Evolutionary conservation across 1,140 invertebrate species (phyloP).

Genomic region (Danaus melanippus): DNA sequence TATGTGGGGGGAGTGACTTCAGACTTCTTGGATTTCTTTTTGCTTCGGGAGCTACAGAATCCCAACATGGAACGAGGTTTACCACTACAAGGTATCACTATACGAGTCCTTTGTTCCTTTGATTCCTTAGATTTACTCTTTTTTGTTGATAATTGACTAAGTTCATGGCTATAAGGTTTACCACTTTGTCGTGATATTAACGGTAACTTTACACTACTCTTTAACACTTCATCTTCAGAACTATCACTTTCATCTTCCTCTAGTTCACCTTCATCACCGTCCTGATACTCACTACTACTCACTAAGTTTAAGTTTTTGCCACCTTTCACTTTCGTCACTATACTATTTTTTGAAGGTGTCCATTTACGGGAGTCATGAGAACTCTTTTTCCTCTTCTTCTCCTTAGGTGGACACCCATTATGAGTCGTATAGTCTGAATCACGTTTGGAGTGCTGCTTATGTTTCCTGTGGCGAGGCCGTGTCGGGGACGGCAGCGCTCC

Average conservation of each 20-base stretch:
- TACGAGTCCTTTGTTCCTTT: slow-evolving; percentile 58
- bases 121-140: slow-evolving; percentile 57
- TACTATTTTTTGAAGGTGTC: slow-evolving; percentile 46
- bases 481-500: slow-evolving; percentile 39
- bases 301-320: slow-evolving; percentile 69
- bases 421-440: slow-evolving; percentile 40
- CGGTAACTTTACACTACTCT: slow-evolving; percentile 64
- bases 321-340: slow-evolving; percentile 61
- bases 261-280: slow-evolving; percentile 37
- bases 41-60: slow-evolving; percentile 62
- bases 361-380: slow-evolving; percentile 40
- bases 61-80: slow-evolving; percentile 69
- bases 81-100: slow-evolving; percentile 64
- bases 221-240: slow-evolving; percentile 64
- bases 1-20: slow-evolving; percentile 55
- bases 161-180: slow-evolving; percentile 70
- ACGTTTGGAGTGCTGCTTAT: slow-evolving; percentile 56
- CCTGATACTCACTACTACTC: slow-evolving; percentile 65
- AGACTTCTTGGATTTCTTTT: slow-evolving; percentile 67
- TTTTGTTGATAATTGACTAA: slow-evolving; percentile 70
- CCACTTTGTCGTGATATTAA: slow-evolving; percentile 59
- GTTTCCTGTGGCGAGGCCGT: slow-evolving; percentile 51
- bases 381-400: slow-evolving; percentile 57
- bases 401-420: slow-evolving; percentile 56
- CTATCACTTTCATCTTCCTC: slow-evolving; percentile 54